Conservation (phyloP, 2,113 vertebrate species). For the Nibea coibor region DNA sequence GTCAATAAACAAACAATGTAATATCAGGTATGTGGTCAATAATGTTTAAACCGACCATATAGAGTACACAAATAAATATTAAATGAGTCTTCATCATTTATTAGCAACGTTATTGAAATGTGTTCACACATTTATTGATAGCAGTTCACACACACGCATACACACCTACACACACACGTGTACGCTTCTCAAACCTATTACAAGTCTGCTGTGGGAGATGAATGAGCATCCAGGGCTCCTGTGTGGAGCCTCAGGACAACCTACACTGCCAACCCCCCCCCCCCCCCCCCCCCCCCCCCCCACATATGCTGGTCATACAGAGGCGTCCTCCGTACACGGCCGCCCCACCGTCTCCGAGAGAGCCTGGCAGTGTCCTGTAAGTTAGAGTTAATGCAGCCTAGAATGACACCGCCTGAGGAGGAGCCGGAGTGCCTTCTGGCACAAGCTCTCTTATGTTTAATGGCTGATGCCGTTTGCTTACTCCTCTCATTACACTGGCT, state of each 20-base stretch:
- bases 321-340: constrained; percentile 18
- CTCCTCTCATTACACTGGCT: constrained; percentile 74
- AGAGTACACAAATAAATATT: background rate
- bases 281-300: background rate
- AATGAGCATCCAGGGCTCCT: constrained; percentile 20
- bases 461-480: constrained; percentile 76
- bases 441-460: constrained; percentile 70
- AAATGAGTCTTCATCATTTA: background rate
- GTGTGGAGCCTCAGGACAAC: constrained; percentile 8
- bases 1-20: background rate
- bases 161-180: background rate
- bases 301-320: constrained; percentile 7
- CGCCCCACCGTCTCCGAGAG: constrained; percentile 52
- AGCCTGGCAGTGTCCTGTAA: constrained; percentile 68
- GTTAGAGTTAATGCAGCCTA: constrained; percentile 65
- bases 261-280: background rate
- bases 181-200: background rate
- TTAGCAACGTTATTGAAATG: constrained; percentile 2
- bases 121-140: background rate
- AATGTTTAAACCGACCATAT: background rate
- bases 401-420: constrained; percentile 55
- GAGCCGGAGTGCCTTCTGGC: constrained; percentile 69
- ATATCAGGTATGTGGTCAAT: background rate
- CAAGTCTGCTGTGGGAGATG: background rate
- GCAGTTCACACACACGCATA: background rate